Evolutionary conservation across 2,113 vertebrate species (phyloP).

Genomic region (Eulemur rufifrons): DNA sequence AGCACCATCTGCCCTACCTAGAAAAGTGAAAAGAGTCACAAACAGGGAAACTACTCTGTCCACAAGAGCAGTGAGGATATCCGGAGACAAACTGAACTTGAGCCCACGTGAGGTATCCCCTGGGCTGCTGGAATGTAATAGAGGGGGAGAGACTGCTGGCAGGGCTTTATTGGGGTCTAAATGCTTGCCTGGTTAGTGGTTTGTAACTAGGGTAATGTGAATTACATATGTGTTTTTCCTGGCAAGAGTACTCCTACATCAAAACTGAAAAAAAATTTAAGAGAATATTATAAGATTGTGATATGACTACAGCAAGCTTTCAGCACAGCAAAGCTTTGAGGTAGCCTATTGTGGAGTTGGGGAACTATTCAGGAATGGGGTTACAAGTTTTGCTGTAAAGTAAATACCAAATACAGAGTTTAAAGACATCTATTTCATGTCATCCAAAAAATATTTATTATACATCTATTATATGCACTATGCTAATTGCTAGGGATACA

Average conservation of each 20-base stretch:
- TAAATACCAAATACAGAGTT: not conserved
- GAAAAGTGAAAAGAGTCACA: not conserved
- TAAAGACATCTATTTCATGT: not conserved
- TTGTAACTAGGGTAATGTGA: not conserved
- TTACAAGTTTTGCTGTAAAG: not conserved
- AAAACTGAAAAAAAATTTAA: not conserved
- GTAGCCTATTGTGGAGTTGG: too few species aligned
- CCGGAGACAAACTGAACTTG: not conserved
- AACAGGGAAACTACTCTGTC: not conserved
- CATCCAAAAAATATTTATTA: conserved; percentile 5
- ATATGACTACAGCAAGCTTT: not conserved
- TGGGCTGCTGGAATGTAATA: not conserved
- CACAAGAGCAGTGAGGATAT: not conserved
- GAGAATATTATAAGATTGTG: not conserved
- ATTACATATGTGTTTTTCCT: not conserved
- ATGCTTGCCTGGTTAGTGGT: not conserved
- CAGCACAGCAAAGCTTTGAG: too few species aligned
- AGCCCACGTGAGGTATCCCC: not conserved
- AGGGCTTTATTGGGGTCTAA: not conserved
- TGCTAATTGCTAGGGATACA: not conserved
- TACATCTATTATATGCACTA: not conserved
- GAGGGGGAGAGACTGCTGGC: not conserved
- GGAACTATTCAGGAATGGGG: not conserved
- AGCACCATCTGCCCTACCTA: not conserved
- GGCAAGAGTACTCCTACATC: not conserved